Conservation (phyloP, 2,797 vertebrate species). For the Adrianichthys oophorus region DNA sequence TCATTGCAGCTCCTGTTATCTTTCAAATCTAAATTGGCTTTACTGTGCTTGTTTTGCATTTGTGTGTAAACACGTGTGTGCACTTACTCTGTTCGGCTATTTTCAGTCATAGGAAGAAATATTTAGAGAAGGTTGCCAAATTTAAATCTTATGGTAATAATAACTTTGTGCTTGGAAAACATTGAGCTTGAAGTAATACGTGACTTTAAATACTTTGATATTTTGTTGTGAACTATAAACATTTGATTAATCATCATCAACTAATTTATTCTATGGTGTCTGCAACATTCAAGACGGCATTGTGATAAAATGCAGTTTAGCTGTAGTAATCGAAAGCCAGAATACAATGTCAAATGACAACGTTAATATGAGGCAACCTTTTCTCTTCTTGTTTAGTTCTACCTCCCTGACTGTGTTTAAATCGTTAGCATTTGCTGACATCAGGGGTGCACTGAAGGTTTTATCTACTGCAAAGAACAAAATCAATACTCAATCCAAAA, state of each 20-base stretch:
- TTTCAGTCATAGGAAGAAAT: conserved; percentile 2
- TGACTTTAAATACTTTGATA: too few species aligned
- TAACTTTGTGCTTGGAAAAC: too few species aligned
- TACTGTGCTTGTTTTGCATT: conserved; percentile 11
- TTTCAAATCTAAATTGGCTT: conserved; percentile 16
- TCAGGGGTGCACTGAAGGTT: conserved; percentile 18
- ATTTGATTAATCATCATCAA: too few species aligned
- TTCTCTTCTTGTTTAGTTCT: conserved; percentile 12
- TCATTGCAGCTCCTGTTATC: conserved; percentile 25
- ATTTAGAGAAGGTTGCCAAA: too few species aligned
- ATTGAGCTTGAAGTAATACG: too few species aligned
- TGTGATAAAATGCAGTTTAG: conserved; percentile 21
- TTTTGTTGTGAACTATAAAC: too few species aligned
- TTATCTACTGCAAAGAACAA: conserved; percentile 42
- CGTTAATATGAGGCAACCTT: conserved; percentile 25
- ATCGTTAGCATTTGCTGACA: conserved; percentile 34
- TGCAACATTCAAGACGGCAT: conserved; percentile 10
- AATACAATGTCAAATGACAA: conserved; percentile 35
- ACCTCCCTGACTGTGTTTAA: conserved; percentile 26
- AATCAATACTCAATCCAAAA: conserved; percentile 49
- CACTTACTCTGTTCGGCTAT: not conserved
- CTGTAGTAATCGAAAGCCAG: conserved; percentile 27
- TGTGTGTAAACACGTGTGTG: conserved; percentile 1
- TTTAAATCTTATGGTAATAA: too few species aligned
- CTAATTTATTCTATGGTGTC: not conserved